phyloP scores from a whole-genome alignment of 2,888 invertebrate species.

The Sinhomidia bicolor region DNA sequence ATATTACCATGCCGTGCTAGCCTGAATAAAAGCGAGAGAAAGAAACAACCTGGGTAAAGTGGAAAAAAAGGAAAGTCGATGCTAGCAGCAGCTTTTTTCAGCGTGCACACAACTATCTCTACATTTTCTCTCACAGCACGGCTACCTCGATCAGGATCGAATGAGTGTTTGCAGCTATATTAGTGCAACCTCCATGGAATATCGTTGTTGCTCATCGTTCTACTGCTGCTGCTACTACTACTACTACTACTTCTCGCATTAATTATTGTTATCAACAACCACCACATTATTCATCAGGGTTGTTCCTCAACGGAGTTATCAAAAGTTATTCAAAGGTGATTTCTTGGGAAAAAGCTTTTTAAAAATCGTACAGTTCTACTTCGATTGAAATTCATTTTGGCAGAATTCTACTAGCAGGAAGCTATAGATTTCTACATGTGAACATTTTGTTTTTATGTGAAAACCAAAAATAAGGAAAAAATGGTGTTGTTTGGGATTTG shows the following conservation, averaged over 20 bases:
- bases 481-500: constrained; percentile 26
- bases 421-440: too few relatives aligned
- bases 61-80: constrained; percentile 56
- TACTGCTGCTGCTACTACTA: too few relatives aligned
- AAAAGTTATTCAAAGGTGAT: background rate
- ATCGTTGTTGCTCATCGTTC: constrained; percentile 52
- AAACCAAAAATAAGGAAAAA: background rate
- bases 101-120: constrained; percentile 36
- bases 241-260: background rate
- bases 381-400: too few relatives aligned
- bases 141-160: constrained; percentile 41
- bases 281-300: background rate
- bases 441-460: background rate
- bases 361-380: too few relatives aligned
- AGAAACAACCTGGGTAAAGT: constrained; percentile 31
- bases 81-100: constrained; percentile 27
- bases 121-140: constrained; percentile 36
- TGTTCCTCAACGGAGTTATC: background rate
- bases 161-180: constrained; percentile 35
- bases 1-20: background rate
- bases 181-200: constrained; percentile 47
- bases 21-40: constrained; percentile 11
- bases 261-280: constrained; percentile 23
- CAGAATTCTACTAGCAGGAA: too few relatives aligned
- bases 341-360: background rate